Evolutionary conservation across 2,797 vertebrate genomes (phyloP).

Genomic region (Squalus acanthias): DNA sequence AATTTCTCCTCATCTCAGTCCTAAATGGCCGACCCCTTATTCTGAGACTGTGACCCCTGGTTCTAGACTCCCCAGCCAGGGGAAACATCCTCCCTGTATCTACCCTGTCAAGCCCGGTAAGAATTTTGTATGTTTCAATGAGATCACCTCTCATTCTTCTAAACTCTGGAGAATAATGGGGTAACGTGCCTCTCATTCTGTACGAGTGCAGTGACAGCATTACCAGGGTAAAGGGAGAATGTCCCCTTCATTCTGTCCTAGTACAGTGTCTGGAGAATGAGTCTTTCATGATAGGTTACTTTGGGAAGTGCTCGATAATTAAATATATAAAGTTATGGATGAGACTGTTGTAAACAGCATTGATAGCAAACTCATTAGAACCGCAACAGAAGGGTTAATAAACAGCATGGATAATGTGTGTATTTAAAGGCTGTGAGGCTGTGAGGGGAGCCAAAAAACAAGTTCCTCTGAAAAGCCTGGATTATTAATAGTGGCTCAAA

Average conservation of each 20-base stretch:
- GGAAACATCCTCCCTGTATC: too few species aligned
- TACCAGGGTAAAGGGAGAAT: background rate
- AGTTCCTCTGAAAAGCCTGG: background rate
- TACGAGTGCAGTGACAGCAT: background rate
- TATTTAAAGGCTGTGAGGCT: background rate
- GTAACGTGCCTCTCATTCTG: background rate
- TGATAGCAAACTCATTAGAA: background rate
- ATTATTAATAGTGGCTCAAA: background rate
- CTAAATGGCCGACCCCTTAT: too few species aligned
- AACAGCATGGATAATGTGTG: background rate
- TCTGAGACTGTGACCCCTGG: too few species aligned
- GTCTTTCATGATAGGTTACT: background rate
- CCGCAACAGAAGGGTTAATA: too few species aligned
- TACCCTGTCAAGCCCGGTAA: too few species aligned
- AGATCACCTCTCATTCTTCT: too few species aligned
- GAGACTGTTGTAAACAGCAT: background rate
- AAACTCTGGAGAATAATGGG: too few species aligned
- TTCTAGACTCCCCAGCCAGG: too few species aligned
- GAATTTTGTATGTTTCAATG: too few species aligned
- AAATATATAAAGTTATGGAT: background rate
- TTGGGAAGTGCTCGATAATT: too few species aligned
- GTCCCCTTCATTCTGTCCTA: background rate
- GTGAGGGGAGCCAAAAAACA: background rate
- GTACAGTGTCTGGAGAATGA: background rate
- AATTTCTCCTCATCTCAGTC: too few species aligned